phyloP scores from a whole-genome alignment of 1,140 invertebrate species.

The Heliconius hewitsoni region DNA sequence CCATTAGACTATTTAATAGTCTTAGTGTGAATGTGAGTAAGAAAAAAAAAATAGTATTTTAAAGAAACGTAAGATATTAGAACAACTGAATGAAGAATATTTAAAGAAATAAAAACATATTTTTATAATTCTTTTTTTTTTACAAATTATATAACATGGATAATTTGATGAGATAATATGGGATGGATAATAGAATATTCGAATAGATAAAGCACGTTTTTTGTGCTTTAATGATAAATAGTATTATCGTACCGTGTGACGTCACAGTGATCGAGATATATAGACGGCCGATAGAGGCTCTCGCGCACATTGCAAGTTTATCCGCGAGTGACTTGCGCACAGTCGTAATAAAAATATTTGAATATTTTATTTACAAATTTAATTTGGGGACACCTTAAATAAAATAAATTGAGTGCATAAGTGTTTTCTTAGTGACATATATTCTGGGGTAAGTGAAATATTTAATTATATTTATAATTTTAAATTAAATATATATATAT shows the following conservation, averaged over 20 bases:
- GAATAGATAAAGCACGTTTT: constrained; percentile 37
- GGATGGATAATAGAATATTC: not conserved
- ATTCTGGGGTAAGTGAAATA: not conserved
- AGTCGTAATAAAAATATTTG: constrained; percentile 26
- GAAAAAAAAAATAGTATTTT: too few relatives aligned
- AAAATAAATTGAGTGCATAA: not conserved
- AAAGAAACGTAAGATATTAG: too few relatives aligned
- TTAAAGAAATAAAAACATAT: too few relatives aligned
- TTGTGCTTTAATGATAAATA: constrained; percentile 25
- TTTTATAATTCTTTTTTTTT: not conserved
- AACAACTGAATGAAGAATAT: too few relatives aligned
- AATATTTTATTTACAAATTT: not conserved
- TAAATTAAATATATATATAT: not conserved
- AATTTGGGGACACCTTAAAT: not conserved
- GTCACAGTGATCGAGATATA: constrained; percentile 61
- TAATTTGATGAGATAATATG: not conserved
- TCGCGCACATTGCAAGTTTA: constrained; percentile 64
- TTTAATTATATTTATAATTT: not conserved
- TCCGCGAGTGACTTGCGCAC: constrained; percentile 50
- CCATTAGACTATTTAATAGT: too few relatives aligned
- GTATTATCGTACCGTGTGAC: constrained; percentile 48
- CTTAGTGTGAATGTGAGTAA: too few relatives aligned
- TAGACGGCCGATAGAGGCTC: constrained; percentile 51
- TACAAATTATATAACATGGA: not conserved
- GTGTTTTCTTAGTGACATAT: not conserved